phyloP scores from a whole-genome alignment of 2,888 invertebrate genomes.

The Balanococcus diminutus region DNA sequence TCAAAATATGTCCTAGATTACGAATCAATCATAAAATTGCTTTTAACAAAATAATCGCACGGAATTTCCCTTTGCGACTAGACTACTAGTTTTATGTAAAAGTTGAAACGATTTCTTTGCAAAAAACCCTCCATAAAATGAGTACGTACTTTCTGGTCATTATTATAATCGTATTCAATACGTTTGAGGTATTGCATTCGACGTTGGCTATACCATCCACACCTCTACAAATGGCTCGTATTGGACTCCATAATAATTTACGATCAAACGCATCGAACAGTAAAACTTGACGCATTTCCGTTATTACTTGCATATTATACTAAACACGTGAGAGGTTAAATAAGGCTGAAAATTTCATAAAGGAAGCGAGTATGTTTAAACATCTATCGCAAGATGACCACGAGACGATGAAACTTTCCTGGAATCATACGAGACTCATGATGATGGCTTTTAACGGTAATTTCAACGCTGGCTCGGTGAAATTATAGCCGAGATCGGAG shows the following conservation, averaged over 20 bases:
- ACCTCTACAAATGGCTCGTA: background rate
- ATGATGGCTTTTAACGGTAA: background rate
- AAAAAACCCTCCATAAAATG: background rate
- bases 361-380: background rate
- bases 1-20: too few relatives aligned
- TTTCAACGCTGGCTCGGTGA: background rate
- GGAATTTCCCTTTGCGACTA: too few relatives aligned
- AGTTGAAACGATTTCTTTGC: background rate
- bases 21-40: too few relatives aligned
- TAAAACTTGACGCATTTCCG: conserved; percentile 9
- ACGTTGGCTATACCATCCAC: background rate
- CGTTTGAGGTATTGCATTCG: background rate
- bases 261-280: background rate
- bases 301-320: background rate
- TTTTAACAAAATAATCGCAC: too few relatives aligned
- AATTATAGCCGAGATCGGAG: background rate
- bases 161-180: background rate
- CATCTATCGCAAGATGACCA: background rate
- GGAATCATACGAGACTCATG: background rate
- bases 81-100: too few relatives aligned
- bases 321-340: background rate
- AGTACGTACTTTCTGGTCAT: background rate
- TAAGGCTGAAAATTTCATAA: background rate
- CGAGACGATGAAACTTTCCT: background rate
- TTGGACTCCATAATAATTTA: background rate